A percentile compares a stretch with the other conserved stretches of the same genome.
Conservation (phyloP, 1,140 invertebrate species). For the Mamestra configurata region DNA sequence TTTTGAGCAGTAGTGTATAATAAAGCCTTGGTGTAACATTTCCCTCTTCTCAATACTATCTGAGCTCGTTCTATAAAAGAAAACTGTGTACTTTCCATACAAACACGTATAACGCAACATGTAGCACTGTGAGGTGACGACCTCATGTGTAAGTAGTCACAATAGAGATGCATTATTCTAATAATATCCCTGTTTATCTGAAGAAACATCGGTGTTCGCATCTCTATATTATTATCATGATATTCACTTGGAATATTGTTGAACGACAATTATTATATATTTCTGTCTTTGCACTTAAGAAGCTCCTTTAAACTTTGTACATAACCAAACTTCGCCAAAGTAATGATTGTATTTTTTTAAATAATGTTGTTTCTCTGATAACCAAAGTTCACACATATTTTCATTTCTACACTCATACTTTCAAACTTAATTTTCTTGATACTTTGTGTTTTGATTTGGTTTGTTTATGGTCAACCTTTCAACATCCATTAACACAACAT, state of each 20-base stretch:
- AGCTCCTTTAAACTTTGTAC: too few relatives aligned
- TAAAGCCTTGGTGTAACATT: neutral
- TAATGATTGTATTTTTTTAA: too few relatives aligned
- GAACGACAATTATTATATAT: neutral
- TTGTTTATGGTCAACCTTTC: too few relatives aligned
- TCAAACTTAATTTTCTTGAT: too few relatives aligned
- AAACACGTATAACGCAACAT: neutral
- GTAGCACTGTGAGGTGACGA: constrained; percentile 20
- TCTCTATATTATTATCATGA: neutral
- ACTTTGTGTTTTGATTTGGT: too few relatives aligned
- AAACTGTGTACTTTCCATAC: neutral
- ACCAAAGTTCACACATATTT: too few relatives aligned
- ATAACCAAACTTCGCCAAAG: too few relatives aligned
- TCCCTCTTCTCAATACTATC: neutral
- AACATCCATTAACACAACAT: too few relatives aligned
- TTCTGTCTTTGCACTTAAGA: too few relatives aligned
- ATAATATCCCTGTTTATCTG: constrained; percentile 62
- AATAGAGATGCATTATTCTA: constrained; percentile 61
- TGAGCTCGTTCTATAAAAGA: neutral
- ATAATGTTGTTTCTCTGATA: too few relatives aligned
- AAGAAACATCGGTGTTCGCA: constrained; percentile 53
- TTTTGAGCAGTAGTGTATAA: neutral
- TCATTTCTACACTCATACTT: too few relatives aligned
- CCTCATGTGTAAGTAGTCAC: constrained; percentile 14
- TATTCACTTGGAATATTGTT: neutral